Base-by-base conservation (phyloP, 2,888 invertebrate genomes). In the Drepana falcataria region DNA sequence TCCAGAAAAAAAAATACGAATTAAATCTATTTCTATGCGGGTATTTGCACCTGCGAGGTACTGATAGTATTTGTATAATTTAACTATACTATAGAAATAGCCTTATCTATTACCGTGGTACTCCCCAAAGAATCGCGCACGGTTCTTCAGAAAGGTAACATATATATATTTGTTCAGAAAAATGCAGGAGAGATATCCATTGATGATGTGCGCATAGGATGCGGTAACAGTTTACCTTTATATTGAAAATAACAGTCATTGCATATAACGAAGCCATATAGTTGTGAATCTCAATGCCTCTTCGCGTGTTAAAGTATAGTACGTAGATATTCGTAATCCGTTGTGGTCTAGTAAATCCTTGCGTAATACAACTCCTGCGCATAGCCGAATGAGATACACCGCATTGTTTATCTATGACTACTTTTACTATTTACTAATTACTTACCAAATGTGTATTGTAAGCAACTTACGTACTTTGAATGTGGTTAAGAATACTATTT, bases 261-360 rank as follows among this genome's bases (percentile, higher is more conserved):
- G 48, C 35, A 9, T 2, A 35, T 49, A 49, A 7, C 44, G 3
- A 9, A 6, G 40, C 44, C 3, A 9, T 9, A 9, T 44, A 3
- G 9, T 44, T 2, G 44, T 9, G 49, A 49, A 49, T 49, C 6
- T 33, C 7, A 9, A 40, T 49, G 35, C 21, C 40, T 40, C 40
- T 5, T 21, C 2, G 49, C 51, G 55, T 41, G 35, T 49, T 49
- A 35, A 55, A 41, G 37, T 51, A 53, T 58, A 53, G 55, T 54
- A 56, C 44, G 55, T 48, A 59, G 61, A 66, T 64, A 69, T 69
- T 66, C 60, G 68, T 69, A 70, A 73, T 71, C 62, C 59, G 67
- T 63, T 69, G 66, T 69, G 73, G 71, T 75, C 64, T 65, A 62
- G 72, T 71, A 73, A 75, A 69, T 71, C 65, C 66, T 64, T 61